A percentile compares a stretch with the other conserved stretches of the same genome.
phyloP scores from a whole-genome alignment of 2,888 invertebrate genomes.

The Bellardia bayeri region DNA sequence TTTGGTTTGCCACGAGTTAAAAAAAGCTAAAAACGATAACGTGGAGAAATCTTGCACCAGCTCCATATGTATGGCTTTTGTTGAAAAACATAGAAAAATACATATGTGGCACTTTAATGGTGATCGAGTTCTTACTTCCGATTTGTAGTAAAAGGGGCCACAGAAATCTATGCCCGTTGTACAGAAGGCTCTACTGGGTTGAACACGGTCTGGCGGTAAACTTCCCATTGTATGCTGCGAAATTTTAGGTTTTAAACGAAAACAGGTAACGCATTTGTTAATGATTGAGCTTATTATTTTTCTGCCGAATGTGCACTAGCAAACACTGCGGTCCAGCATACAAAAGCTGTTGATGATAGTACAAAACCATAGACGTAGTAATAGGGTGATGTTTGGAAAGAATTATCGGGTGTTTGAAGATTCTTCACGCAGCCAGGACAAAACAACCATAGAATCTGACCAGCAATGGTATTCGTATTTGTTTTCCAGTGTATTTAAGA shows the following conservation, averaged over 20 bases:
- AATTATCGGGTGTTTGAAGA: constrained; percentile 55
- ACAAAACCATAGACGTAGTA: neutral
- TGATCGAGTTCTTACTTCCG: too few relatives aligned
- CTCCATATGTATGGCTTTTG: too few relatives aligned
- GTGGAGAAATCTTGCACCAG: too few relatives aligned
- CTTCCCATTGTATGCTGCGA: too few relatives aligned
- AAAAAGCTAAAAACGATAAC: too few relatives aligned
- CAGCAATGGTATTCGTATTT: constrained; percentile 38
- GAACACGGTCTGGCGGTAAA: neutral
- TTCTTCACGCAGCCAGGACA: constrained; percentile 57
- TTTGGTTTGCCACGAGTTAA: too few relatives aligned
- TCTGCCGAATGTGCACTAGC: neutral
- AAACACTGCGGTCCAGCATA: neutral
- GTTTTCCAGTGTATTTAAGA: neutral
- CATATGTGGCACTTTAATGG: too few relatives aligned
- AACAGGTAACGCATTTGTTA: neutral
- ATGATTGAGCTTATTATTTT: neutral
- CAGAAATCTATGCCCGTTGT: neutral
- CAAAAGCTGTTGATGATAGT: too few relatives aligned
- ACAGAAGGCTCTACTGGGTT: neutral
- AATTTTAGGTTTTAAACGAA: too few relatives aligned
- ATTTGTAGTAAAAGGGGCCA: too few relatives aligned
- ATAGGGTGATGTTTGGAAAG: constrained; percentile 26
- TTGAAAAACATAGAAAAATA: too few relatives aligned
- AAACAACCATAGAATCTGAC: constrained; percentile 63